Evolutionary conservation across 2,113 vertebrate genomes (phyloP).

Genomic region (Formicarius rufipectus): DNA sequence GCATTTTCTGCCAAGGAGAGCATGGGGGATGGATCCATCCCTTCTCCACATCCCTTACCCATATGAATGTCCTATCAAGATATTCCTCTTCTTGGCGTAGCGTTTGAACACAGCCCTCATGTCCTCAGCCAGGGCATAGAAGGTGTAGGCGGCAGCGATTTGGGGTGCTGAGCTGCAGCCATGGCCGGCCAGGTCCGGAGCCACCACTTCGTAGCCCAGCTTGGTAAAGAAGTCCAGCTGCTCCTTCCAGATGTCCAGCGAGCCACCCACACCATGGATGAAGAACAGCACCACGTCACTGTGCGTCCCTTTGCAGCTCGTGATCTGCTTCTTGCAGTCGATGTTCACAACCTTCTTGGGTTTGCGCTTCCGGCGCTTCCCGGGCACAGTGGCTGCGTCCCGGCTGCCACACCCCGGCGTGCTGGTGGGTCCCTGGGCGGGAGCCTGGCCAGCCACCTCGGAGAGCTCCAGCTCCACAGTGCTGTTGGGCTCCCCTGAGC

Average conservation of each 20-base stretch:
- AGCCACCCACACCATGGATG: constrained; percentile 94
- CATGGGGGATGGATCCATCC: neutral
- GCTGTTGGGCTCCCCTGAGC: constrained; percentile 73
- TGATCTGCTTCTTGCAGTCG: constrained; percentile 88
- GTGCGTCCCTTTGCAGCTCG: constrained; percentile 87
- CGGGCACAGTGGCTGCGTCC: neutral
- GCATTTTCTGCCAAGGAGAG: neutral
- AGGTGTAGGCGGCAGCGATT: constrained; percentile 91
- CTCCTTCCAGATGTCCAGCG: constrained; percentile 92
- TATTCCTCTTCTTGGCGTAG: constrained; percentile 89
- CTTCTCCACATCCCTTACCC: constrained; percentile 75
- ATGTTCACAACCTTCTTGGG: constrained; percentile 88
- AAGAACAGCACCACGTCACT: constrained; percentile 91
- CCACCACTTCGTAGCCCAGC: constrained; percentile 93
- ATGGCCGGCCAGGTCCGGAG: constrained; percentile 88
- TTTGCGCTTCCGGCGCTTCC: constrained; percentile 74
- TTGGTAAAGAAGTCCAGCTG: constrained; percentile 92
- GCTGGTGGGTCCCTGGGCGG: neutral
- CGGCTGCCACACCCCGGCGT: neutral
- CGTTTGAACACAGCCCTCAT: constrained; percentile 89
- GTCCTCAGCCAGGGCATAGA: constrained; percentile 94
- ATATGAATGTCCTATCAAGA: constrained; percentile 93
- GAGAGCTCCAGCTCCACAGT: constrained; percentile 78
- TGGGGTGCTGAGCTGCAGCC: constrained; percentile 89
- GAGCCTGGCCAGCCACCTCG: constrained; percentile 50